These are phyloP conservation scores for Drosophila subsilvestris DNA, from an alignment of 2,888 invertebrate genomes.

Conservation along the genomic window DNA sequence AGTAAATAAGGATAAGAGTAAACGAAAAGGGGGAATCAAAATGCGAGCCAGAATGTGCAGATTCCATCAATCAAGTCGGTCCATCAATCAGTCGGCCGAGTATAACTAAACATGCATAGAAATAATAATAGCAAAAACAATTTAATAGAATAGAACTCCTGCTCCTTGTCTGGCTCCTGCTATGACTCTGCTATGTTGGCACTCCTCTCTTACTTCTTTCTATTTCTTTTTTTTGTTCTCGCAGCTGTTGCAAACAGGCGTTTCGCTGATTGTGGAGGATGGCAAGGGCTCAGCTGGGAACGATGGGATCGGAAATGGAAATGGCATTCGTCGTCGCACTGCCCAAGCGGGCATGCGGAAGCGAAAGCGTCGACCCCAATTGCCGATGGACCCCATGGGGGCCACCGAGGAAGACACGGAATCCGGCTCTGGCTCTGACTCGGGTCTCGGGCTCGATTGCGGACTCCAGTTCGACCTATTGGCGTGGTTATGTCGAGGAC, in stretches of 20 bases:
- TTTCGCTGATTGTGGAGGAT: slow-evolving; percentile 78
- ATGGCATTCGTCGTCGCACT: slow-evolving; percentile 40
- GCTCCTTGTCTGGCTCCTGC: no score
- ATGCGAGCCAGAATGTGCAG: slow-evolving; percentile 23
- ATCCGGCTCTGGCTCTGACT: neutral
- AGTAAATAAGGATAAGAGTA: neutral
- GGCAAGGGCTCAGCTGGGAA: slow-evolving; percentile 44
- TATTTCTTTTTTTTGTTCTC: slow-evolving; percentile 24
- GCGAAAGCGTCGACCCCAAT: slow-evolving; percentile 87
- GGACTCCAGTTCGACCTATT: slow-evolving; percentile 41
- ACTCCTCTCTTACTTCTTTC: neutral
- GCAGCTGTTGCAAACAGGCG: slow-evolving; percentile 82
- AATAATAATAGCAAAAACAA: neutral
- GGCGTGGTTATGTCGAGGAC: slow-evolving; percentile 84
- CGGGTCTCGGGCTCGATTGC: neutral
- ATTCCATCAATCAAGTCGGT: slow-evolving; percentile 40
- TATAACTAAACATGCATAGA: neutral
- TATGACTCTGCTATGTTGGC: neutral
- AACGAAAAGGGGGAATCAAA: slow-evolving; percentile 10
- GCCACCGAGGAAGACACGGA: slow-evolving; percentile 49
- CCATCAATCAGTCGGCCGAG: slow-evolving; percentile 32
- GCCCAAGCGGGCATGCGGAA: slow-evolving; percentile 79
- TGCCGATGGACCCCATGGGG: slow-evolving; percentile 61
- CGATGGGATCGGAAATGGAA: slow-evolving; percentile 15
- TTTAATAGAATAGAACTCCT: neutral